phyloP scores from a whole-genome alignment of 2,797 vertebrate genomes.

The Sebastes jordani region DNA sequence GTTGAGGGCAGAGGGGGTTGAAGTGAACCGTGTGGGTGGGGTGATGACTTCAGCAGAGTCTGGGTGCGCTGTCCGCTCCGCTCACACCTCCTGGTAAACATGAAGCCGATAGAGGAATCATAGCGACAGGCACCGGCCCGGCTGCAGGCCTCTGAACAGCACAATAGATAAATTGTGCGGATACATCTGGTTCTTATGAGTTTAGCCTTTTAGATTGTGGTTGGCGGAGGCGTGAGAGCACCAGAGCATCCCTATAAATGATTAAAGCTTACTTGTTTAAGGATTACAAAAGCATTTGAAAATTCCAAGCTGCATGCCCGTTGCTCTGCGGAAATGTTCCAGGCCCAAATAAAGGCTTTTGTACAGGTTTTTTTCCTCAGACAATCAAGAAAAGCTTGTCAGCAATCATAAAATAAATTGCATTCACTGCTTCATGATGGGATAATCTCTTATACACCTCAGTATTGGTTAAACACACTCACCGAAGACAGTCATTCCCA shows the following conservation, averaged over 20 bases:
- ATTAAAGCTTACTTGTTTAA: constrained; percentile 53
- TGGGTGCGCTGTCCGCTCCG: background rate
- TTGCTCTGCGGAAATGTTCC: constrained; percentile 11
- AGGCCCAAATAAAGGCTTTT: background rate
- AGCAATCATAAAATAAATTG: background rate
- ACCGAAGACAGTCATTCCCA: constrained; percentile 14
- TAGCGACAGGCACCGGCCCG: constrained; percentile 49
- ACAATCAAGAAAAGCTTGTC: background rate
- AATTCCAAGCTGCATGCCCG: background rate
- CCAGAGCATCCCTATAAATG: constrained; percentile 55
- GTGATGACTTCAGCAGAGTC: constrained; percentile 49
- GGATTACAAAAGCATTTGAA: constrained; percentile 53
- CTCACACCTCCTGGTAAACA: constrained; percentile 52
- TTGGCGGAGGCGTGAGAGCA: constrained; percentile 58
- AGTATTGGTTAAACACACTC: constrained; percentile 11
- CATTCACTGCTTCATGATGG: background rate
- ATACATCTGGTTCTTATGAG: constrained; percentile 80
- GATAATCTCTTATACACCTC: constrained; percentile 5
- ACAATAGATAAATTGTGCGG: constrained; percentile 77
- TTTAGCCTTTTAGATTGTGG: constrained; percentile 60
- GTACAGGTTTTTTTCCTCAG: background rate
- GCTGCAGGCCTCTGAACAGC: constrained; percentile 48
- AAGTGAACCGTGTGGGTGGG: constrained; percentile 35
- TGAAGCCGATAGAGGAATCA: constrained; percentile 42
- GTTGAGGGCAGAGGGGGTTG: constrained; percentile 39